Base-by-base conservation (phyloP, 2,797 vertebrate genomes). In the Arrhamphus sclerolepis region DNA sequence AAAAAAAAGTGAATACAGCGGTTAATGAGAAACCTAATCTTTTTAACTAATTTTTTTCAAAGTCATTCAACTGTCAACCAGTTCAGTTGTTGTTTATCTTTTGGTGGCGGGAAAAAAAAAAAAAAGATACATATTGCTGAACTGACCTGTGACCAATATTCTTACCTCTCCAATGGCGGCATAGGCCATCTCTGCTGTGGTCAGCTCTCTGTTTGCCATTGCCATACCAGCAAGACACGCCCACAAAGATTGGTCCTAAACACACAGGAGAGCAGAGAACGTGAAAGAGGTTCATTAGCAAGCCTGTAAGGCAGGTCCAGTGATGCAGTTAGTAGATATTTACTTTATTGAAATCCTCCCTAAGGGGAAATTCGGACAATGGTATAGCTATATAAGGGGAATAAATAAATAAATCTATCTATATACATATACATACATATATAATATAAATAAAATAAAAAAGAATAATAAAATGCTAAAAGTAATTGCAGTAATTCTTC, bases 191-290 rank as follows among this genome's bases (percentile, higher is more conserved):
- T 98, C 96, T 5, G 97, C 97, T 2, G 96, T 96, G 53, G 63
- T 89, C 88, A 98, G 93, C 67, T 98, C 96, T 70, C 91, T 90
- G 83, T 80, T 94, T 81, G 94, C 92, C 89, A 99, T 92, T 0
- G 98, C 94, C 97, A 99, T 96, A 29, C 94, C 95, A 68, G 97
- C 97, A 18, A 99, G 91, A 73, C 98, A 98, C 0, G 98, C 94
- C 98, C 98, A 99, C 77, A 98, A 73, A 20, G 91, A 93, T 50
- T 95, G 94, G 44, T 98, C 96, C 98, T 99, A 66, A 18, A 82
- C 70, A 72, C 50, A 54, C n/a, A 43, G 52, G 0, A 47, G 54
- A 68, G 43, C 73, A n/a, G n/a, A n/a, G n/a, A n/a, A n/a, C n/a
- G n/a, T n/a, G n/a, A n/a, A n/a, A n/a, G n/a, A n/a, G n/a, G n/a